Percentiles rank a stretch among this genome's conserved stretches.
Conservation (phyloP, 2,888 invertebrate genomes). For the Dichetophora obliterata region DNA sequence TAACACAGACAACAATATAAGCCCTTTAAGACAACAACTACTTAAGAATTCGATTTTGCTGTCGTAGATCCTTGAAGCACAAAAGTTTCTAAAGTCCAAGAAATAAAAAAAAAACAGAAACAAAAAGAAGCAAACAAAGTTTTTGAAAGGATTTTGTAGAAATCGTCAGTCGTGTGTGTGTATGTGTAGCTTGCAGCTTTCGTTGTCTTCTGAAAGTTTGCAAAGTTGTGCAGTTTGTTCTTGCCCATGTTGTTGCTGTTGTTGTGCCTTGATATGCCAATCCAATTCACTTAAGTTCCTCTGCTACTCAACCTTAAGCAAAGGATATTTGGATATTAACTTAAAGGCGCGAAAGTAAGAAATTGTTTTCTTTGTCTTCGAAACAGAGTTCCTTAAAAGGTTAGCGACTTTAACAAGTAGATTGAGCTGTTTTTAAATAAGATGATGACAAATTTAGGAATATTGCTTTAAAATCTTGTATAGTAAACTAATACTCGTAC, state of each 20-base stretch:
- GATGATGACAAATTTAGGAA: too few species aligned
- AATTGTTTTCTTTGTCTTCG: not conserved
- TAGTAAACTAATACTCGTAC: too few species aligned
- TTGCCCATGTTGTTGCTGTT: constrained; percentile 10
- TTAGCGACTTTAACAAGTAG: too few species aligned
- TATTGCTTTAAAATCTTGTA: too few species aligned
- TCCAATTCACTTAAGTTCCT: constrained; percentile 37
- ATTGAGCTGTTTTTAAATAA: too few species aligned
- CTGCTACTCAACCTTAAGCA: constrained; percentile 15
- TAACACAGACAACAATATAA: constrained; percentile 16
- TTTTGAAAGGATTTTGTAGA: constrained; percentile 18
- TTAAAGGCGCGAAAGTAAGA: constrained; percentile 17
- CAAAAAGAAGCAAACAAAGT: not conserved
- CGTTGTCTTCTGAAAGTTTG: not conserved
- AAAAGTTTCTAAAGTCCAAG: constrained; percentile 17
- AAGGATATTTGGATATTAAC: constrained; percentile 5
- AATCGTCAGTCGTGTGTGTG: constrained; percentile 12
- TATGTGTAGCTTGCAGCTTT: not conserved
- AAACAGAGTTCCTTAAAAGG: not conserved
- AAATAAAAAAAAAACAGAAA: constrained; percentile 3
- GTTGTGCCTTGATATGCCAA: constrained; percentile 17
- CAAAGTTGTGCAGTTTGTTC: constrained; percentile 10
- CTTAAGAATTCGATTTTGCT: constrained; percentile 64
- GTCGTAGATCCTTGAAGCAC: constrained; percentile 42
- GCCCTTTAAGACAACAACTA: constrained; percentile 61